These are phyloP conservation scores for Coregonus sp. DNA, from an alignment of 2,797 vertebrate genomes.

Conservation along the genomic window DNA sequence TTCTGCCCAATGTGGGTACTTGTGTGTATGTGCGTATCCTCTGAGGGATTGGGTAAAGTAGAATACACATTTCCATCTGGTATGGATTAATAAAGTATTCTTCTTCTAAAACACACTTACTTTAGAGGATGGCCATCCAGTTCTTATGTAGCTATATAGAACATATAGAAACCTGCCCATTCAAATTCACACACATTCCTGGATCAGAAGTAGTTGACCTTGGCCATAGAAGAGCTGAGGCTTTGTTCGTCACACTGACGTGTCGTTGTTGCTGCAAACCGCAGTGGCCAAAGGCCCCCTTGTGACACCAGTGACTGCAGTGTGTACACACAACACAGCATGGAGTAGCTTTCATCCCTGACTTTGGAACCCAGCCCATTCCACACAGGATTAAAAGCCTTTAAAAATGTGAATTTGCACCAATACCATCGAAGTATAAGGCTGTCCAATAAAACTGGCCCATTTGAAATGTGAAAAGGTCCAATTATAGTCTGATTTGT, in stretches of 20 bases:
- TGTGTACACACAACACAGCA: neutral
- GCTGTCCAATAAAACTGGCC: neutral
- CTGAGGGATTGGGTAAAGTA: no score
- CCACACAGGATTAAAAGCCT: neutral
- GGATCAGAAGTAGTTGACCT: constrained; percentile 18
- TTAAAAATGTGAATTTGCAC: neutral
- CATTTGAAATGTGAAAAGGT: neutral
- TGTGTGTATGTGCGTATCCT: no score
- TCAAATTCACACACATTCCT: constrained; percentile 8
- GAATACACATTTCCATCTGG: no score
- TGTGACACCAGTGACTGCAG: neutral
- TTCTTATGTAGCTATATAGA: no score
- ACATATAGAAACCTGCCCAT: neutral
- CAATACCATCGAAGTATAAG: neutral
- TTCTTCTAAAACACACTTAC: no score
- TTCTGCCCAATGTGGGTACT: no score
- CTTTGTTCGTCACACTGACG: neutral
- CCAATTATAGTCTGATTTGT: neutral
- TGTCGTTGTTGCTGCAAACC: neutral
- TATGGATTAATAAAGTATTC: no score
- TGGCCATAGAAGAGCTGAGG: constrained; percentile 1
- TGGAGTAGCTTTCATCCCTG: constrained; percentile 11
- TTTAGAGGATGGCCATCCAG: no score
- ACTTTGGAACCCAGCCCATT: neutral
- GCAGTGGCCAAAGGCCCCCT: neutral